Evolutionary conservation across 2,113 vertebrate genomes (phyloP), one percentile per base, ranked within the genome.

Genomic region (Synchiropus splendidus): DNA sequence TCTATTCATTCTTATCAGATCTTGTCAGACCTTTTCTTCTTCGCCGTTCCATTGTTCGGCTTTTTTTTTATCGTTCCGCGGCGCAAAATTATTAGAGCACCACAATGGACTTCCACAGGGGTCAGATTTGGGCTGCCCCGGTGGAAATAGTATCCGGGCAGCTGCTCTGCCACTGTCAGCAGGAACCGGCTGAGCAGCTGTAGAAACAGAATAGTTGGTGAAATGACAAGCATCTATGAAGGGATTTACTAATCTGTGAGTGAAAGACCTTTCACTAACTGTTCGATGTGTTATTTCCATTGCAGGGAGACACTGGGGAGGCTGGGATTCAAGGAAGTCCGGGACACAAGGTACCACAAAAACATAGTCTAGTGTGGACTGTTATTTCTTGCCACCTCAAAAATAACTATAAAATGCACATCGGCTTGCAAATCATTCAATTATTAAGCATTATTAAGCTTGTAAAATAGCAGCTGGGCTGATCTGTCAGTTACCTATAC

Each of bases 301-400:
- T 64, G 10, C 81, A 80, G 81, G 85, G 87, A 6, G 38, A 56
- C 2, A 66, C 76, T 59, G 87, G 86, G 54, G 78, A 81, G 10
- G 54, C 61, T 0, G 86, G 87, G n/a, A 48, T 17, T 54, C 37
- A 69, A 49, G 85, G 83, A 61, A 66, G 65, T 54, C 70, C 77
- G 38, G 88, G 87, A 0, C 75, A 79, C 47, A 88, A 91, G 83
- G 83, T 90, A 83, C 54, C 39, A 27, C 21, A 8, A 27, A 5
- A 27, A 27, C 21, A 27, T 8, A 27, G 21, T n/a, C n/a, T n/a
- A n/a, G n/a, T n/a, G n/a, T n/a, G n/a, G n/a, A n/a, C n/a, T n/a
- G n/a, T n/a, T n/a, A n/a, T n/a, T n/a, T n/a, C n/a, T n/a, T n/a
- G n/a, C n/a, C n/a, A n/a, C n/a, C n/a, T n/a, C n/a, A n/a, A n/a